Conservation (phyloP, 2,888 invertebrate species). For the Gandaritis pyraliata region DNA sequence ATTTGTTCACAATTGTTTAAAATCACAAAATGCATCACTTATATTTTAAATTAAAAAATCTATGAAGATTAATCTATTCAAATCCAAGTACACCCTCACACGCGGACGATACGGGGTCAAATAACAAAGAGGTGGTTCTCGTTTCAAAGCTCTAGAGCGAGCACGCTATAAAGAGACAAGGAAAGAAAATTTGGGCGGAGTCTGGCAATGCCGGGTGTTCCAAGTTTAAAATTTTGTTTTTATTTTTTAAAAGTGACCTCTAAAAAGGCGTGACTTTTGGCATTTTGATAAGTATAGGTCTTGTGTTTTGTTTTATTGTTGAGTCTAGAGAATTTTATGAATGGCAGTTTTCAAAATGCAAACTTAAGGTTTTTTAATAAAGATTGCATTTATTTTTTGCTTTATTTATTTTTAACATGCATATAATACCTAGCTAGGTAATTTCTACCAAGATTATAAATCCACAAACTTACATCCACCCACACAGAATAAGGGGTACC, state of each 20-base stretch:
- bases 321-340: constrained; percentile 7
- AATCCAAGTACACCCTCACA: constrained; percentile 65
- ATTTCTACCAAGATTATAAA: too few relatives aligned
- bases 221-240: constrained; percentile 43
- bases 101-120: constrained; percentile 65
- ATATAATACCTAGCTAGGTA: too few relatives aligned
- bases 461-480: too few relatives aligned
- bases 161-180: constrained; percentile 51
- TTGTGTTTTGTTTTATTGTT: constrained; percentile 36
- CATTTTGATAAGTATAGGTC: constrained; percentile 16
- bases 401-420: too few relatives aligned
- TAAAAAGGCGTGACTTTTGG: constrained; percentile 52
- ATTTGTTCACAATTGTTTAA: constrained; percentile 11
- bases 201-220: constrained; percentile 52
- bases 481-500: too few relatives aligned
- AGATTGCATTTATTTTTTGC: too few relatives aligned
- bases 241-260: constrained; percentile 53
- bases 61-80: constrained; percentile 33
- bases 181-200: constrained; percentile 59
- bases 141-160: constrained; percentile 65
- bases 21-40: constrained; percentile 25
- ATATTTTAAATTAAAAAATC: constrained; percentile 17
- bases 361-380: too few relatives aligned
- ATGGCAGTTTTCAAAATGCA: too few relatives aligned
- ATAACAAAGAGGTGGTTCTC: constrained; percentile 71